Evolutionary conservation across 2,113 vertebrate genomes (phyloP).

Genomic region (Ceyx cyanopectus): DNA sequence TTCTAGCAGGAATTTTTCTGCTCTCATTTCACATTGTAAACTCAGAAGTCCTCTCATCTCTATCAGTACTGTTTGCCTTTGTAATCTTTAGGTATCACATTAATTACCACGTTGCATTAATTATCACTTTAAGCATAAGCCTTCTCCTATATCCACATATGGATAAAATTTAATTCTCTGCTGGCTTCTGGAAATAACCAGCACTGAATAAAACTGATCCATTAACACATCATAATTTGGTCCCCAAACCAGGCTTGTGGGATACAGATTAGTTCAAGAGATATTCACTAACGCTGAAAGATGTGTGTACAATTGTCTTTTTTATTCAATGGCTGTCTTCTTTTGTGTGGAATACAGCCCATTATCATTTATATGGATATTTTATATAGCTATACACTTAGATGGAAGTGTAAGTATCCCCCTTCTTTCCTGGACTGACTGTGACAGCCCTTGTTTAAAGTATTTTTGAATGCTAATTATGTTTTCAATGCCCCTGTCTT

Average conservation of each 20-base stretch:
- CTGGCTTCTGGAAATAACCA: neutral
- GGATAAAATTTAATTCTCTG: neutral
- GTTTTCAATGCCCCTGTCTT: conserved; percentile 14
- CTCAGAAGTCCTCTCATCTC: neutral
- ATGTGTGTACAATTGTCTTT: neutral
- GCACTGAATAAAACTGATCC: neutral
- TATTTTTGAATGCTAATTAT: conserved; percentile 44
- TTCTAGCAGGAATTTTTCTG: neutral
- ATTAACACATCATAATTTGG: neutral
- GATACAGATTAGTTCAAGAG: neutral
- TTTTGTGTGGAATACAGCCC: neutral
- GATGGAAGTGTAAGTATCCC: neutral
- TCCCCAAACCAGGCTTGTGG: neutral
- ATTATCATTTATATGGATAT: conserved; percentile 12
- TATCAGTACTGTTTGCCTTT: neutral
- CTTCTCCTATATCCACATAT: neutral
- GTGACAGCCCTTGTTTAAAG: neutral
- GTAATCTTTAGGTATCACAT: neutral
- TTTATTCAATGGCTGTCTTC: neutral
- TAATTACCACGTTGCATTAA: neutral
- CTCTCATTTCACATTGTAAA: neutral
- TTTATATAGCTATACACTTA: conserved; percentile 12
- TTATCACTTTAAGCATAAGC: neutral
- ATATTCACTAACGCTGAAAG: neutral
- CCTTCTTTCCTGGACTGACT: neutral